Evolutionary conservation across 2,113 vertebrate genomes (phyloP).

Genomic region (Aleadryas rufinucha): DNA sequence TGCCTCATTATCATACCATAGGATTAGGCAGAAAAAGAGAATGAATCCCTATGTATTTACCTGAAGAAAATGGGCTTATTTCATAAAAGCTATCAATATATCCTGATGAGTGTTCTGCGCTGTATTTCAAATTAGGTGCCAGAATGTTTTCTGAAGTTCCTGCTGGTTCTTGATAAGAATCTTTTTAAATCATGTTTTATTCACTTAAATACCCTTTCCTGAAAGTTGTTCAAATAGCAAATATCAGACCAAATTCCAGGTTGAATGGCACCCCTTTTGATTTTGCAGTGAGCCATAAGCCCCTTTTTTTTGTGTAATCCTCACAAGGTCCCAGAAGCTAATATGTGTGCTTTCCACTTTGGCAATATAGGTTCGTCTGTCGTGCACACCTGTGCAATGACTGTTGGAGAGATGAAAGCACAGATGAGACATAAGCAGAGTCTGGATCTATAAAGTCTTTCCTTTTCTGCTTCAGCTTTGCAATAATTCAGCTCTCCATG

Average conservation of each 20-base stretch:
- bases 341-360: background rate
- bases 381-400: background rate
- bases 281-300: background rate
- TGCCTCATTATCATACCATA: background rate
- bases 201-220: background rate
- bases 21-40: background rate
- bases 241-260: background rate
- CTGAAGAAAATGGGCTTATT: background rate
- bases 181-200: background rate
- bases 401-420: background rate
- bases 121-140: background rate
- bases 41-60: background rate
- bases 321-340: background rate
- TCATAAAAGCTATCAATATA: background rate
- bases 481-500: background rate
- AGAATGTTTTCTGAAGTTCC: background rate
- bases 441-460: background rate
- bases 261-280: background rate
- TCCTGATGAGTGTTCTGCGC: background rate
- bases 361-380: background rate
- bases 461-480: background rate
- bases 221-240: background rate
- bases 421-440: background rate
- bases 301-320: background rate
- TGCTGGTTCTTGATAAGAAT: background rate